Conservation (phyloP, 2,888 invertebrate genomes). For the Cremastinae sp. region DNA sequence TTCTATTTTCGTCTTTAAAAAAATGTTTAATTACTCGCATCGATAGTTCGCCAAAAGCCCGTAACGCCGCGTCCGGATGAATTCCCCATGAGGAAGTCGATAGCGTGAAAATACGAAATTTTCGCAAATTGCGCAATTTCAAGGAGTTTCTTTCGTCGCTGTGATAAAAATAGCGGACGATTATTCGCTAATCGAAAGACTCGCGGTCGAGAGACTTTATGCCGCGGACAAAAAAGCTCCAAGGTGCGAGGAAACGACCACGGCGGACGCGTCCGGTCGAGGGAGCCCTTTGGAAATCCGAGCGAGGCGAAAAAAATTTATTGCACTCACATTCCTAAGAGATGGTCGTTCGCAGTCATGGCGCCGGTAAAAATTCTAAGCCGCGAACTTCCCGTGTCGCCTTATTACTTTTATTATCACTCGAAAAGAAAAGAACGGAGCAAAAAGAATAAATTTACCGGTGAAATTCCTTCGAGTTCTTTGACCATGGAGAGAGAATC, state of each 20-base stretch:
- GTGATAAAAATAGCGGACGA: not conserved
- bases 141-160: constrained; percentile 3
- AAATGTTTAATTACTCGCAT: constrained; percentile 17
- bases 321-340: constrained; percentile 41
- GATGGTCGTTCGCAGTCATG: constrained; percentile 22
- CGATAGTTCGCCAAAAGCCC: constrained; percentile 23
- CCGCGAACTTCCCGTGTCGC: constrained; percentile 15
- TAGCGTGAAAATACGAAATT: constrained; percentile 67
- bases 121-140: constrained; percentile 26
- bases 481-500: constrained; percentile 15
- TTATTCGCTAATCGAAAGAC: constrained; percentile 28
- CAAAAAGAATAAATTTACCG: not conserved
- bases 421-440: not conserved
- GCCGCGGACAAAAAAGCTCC: constrained; percentile 47
- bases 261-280: not conserved
- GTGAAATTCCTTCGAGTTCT: constrained; percentile 18
- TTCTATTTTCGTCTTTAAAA: too few species aligned
- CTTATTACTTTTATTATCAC: constrained; percentile 20
- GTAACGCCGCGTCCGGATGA: constrained; percentile 36
- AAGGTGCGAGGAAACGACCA: constrained; percentile 42
- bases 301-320: constrained; percentile 43
- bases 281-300: constrained; percentile 17
- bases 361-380: constrained; percentile 25
- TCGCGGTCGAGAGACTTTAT: constrained; percentile 16
- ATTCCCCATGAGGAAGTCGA: constrained; percentile 42